Evolutionary conservation across 2,888 invertebrate genomes (phyloP), one percentile per base, ranked within the genome.

Genomic region (Zhuqinia jingwanae): DNA sequence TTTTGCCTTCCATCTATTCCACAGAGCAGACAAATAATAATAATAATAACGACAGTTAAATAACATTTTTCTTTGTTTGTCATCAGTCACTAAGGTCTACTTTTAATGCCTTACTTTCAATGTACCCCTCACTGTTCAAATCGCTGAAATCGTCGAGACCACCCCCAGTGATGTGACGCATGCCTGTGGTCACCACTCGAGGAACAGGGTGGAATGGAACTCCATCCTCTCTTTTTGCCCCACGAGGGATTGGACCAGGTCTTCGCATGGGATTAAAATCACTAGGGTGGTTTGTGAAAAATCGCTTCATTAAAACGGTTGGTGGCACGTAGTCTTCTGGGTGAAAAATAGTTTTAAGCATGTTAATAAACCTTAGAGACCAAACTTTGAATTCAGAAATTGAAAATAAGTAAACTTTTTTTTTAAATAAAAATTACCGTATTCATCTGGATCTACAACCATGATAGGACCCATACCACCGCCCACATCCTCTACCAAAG

Each of bases 261-360:
- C 90, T 45, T 84, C 90, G 84, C 89, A 90, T 88, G 11, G 90
- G 90, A 50, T 89, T 90, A 80, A 88, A 90, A 87, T 90, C 90
- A 77, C 90, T 81, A 47, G 90, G 90, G 85, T 90, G 90, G 8
- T 89, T 89, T 15, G 90, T 88, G 89, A 90, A 90, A 75, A 90
- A 90, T 56, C 90, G 68, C 17, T 88, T 82, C 84, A 88, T 80
- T 25, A 87, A 1, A 1, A 87, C 75, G n/a, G 76, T 17, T 11
- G 87, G 76, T 65, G 77, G 65, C 15, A 82, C 11, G 50, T 87
- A 84, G 36, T 89, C 87, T 13, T 80, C 87, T 63, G n/a, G 36
- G 2, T 3, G 5, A 63, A 36, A 65, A 36, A 36, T 75, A 75
- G 50, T 42, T 60, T n/a, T n/a, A n/a, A n/a, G n/a, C n/a, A n/a